These are phyloP conservation scores for Penaeus chinensis DNA, from an alignment of 1,140 invertebrate species.

Conservation along the genomic window DNA sequence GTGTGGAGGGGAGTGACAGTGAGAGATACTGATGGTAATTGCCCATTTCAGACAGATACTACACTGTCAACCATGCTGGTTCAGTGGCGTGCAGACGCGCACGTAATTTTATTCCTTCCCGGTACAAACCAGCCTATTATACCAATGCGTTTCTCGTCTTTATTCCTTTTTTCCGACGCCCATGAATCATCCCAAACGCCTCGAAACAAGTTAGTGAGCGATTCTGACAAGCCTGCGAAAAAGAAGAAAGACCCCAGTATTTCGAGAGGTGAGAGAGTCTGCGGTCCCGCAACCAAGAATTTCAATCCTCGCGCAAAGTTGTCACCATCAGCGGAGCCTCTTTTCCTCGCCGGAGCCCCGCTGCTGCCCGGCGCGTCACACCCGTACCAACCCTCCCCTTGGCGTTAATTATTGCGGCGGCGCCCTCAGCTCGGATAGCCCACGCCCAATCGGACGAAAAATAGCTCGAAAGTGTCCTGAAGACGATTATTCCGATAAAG, in stretches of 20 bases:
- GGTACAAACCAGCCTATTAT: neutral
- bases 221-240: neutral
- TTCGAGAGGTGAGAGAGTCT: conserved; percentile 22
- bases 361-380: conserved; percentile 39
- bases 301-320: conserved; percentile 53
- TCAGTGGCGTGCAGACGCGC: conserved; percentile 18
- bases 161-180: no score
- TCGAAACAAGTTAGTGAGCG: neutral
- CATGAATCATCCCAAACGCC: no score
- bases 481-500: neutral
- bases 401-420: neutral
- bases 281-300: conserved; percentile 48
- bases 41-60: neutral
- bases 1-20: no score
- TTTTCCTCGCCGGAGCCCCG: conserved; percentile 6
- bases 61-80: neutral
- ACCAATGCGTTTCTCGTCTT: no score
- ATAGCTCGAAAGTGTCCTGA: no score
- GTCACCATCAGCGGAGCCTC: conserved; percentile 22
- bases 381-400: conserved; percentile 29
- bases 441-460: no score
- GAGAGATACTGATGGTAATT: neutral
- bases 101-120: conserved; percentile 36
- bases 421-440: neutral
- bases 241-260: neutral